These are phyloP conservation scores for Nycticorax nycticorax DNA, from an alignment of 2,113 vertebrate species.

Conservation along the genomic window DNA sequence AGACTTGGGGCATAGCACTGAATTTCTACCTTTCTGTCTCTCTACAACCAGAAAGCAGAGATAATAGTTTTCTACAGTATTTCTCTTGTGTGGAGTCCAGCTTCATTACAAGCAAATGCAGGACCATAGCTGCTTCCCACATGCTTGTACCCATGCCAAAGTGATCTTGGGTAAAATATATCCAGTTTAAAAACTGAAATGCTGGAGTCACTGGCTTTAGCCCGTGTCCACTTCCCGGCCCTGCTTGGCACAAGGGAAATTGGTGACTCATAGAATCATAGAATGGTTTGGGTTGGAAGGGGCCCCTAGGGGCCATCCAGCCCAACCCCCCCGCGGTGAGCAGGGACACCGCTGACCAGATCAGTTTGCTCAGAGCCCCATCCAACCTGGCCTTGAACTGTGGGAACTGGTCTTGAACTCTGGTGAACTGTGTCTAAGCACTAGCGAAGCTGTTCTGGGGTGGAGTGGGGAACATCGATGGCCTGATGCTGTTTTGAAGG, in stretches of 20 bases:
- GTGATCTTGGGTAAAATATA: background rate
- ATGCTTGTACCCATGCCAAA: background rate
- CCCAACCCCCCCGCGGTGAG: no score
- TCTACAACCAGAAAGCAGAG: fast-evolving
- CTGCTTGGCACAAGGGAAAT: background rate
- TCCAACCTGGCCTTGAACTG: no score
- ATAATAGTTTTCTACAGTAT: fast-evolving
- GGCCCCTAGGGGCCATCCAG: no score
- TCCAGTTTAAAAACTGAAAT: fast-evolving
- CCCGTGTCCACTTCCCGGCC: background rate
- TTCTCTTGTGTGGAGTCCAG: fast-evolving
- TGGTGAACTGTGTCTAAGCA: background rate
- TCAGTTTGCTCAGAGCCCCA: no score
- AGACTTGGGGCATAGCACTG: background rate
- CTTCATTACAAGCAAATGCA: background rate
- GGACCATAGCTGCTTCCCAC: background rate
- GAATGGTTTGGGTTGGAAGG: no score
- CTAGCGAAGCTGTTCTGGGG: background rate
- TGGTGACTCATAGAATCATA: no score
- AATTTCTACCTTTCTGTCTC: background rate
- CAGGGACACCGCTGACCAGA: no score
- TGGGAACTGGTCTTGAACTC: no score
- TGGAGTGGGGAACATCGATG: background rate
- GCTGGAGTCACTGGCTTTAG: background rate
- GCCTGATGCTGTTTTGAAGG: background rate